Evolutionary conservation across 2,797 vertebrate genomes (phyloP), one percentile per base, ranked within the genome.

Genomic region (Novumbra hubbsi): DNA sequence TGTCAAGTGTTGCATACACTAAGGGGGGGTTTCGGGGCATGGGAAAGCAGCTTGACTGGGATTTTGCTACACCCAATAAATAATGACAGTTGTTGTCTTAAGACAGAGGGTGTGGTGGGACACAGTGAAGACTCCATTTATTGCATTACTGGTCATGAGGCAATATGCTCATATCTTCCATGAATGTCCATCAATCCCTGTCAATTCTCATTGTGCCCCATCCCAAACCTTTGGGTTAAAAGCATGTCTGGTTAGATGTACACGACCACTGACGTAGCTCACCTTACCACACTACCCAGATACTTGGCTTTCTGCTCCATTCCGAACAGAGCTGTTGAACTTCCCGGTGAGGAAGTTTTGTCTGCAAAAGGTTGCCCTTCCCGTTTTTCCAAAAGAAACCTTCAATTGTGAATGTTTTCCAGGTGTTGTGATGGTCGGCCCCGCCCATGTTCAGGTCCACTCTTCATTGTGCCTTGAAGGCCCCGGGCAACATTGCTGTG

Each of bases 321-420:
- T 34, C 66, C 45, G 48, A 19, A 38, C n/a, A 15, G 67, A 67
- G 65, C n/a, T n/a, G n/a, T n/a, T n/a, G n/a, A n/a, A 8, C 67
- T 48, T 32, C 32, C 38, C 66, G 48, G 66, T 45, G 66, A 69
- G 67, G 41, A 24, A 24, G 21, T 60, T 81, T 4, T 38, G 73
- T 67, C 30, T 72, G 72, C 73, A 65, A 49, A 79, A 72, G 27
- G 12, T 73, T 87, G 83, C 84, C 79, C 83, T 84, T 88, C 84
- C 79, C 85, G 72, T 8, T 27, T 82, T 85, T 78, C 83, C 82
- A 76, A 19, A 83, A 73, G 67, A 72, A 69, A 71, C 79, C 78
- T 15, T 16, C 48, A 55, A 24, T 15, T 52, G 15, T 41, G 76
- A 19, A 1, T 68, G 60, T 68, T 32, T 79, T 73, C 68, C 62